phyloP scores from a whole-genome alignment of 2,888 invertebrate genomes.

The Drosophila atripex region DNA sequence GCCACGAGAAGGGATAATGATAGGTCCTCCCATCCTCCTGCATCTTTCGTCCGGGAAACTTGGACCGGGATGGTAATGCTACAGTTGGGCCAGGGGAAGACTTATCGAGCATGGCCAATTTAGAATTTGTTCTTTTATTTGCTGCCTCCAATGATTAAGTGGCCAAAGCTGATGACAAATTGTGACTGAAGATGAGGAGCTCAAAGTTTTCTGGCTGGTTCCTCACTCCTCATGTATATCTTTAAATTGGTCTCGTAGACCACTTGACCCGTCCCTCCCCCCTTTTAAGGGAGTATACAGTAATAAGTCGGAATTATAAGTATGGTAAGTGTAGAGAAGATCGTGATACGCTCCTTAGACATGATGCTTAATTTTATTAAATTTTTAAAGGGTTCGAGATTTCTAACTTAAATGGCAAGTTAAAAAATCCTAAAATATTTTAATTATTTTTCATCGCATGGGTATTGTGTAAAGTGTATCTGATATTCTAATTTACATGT shows the following conservation, averaged over 20 bases:
- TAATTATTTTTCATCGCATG: too few relatives aligned
- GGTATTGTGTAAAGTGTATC: constrained; percentile 42
- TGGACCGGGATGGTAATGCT: constrained; percentile 36
- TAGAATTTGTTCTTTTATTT: constrained; percentile 24
- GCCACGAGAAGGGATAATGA: constrained; percentile 59
- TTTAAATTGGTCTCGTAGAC: constrained; percentile 70
- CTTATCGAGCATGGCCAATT: constrained; percentile 69
- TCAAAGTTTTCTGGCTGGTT: constrained; percentile 31
- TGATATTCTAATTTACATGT: constrained; percentile 30
- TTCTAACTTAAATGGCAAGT: too few relatives aligned
- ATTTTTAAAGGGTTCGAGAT: too few relatives aligned
- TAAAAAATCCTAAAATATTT: too few relatives aligned
- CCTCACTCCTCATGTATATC: constrained; percentile 21
- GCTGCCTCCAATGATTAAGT: constrained; percentile 57
- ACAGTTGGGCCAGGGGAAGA: constrained; percentile 30
- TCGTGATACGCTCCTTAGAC: background rate
- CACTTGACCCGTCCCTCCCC: constrained; percentile 60
- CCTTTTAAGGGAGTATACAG: constrained; percentile 44
- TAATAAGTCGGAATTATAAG: constrained; percentile 50
- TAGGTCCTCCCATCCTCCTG: constrained; percentile 33
- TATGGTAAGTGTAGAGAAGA: background rate
- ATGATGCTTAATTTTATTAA: background rate
- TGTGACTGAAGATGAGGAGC: constrained; percentile 50
- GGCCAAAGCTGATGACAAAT: constrained; percentile 74
- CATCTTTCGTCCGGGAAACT: constrained; percentile 47